Conservation (phyloP, 2,888 invertebrate species). For the Catocala sponsa region DNA sequence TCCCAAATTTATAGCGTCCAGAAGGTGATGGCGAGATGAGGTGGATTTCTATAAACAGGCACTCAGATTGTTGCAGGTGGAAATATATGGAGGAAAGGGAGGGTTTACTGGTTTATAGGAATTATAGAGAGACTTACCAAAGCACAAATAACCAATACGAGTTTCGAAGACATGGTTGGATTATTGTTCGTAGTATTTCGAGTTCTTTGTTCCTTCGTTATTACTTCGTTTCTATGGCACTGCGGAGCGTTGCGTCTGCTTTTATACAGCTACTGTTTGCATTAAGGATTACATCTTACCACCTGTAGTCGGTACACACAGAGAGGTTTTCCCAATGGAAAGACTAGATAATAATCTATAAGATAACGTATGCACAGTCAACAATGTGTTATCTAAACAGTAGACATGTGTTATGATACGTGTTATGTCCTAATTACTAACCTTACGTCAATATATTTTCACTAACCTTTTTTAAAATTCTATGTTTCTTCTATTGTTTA, state of each 20-base stretch:
- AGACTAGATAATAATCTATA: conserved; percentile 51
- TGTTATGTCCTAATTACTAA: conserved; percentile 16
- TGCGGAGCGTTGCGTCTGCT: conserved; percentile 49
- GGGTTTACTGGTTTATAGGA: background rate
- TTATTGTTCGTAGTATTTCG: conserved; percentile 53
- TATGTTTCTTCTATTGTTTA: background rate
- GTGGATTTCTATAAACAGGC: no score
- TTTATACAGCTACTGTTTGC: conserved; percentile 75
- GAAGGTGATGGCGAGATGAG: no score
- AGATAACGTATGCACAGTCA: conserved; percentile 64
- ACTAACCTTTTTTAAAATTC: background rate
- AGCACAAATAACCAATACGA: conserved; percentile 67
- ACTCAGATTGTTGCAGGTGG: no score
- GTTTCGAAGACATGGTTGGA: conserved; percentile 74
- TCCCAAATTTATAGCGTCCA: no score
- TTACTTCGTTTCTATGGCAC: conserved; percentile 55
- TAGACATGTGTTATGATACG: conserved; percentile 21
- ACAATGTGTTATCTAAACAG: conserved; percentile 41
- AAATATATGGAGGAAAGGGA: no score
- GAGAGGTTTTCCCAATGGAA: conserved; percentile 76
- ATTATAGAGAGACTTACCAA: conserved; percentile 67
- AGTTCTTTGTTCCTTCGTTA: conserved; percentile 51
- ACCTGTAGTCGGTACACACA: conserved; percentile 45
- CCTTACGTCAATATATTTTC: conserved; percentile 5
- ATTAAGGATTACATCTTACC: conserved; percentile 60